Conservation (phyloP, 2,797 vertebrate species). For the Myiotriccus ornatus region DNA sequence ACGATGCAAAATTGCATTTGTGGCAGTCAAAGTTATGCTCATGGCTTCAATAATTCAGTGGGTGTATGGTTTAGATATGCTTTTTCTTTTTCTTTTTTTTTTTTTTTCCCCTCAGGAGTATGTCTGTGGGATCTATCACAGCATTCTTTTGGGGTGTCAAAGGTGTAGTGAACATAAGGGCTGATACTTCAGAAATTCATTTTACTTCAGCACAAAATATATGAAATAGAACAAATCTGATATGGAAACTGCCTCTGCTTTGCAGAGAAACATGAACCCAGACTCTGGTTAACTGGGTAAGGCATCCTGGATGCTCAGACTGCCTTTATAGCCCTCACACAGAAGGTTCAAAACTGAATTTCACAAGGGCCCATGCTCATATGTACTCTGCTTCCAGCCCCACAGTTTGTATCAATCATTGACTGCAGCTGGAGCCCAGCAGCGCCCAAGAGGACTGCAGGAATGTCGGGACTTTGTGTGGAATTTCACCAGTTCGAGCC, state of each 20-base stretch:
- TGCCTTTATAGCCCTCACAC: neutral
- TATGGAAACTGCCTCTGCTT: neutral
- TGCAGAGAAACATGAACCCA: neutral
- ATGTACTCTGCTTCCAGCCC: neutral
- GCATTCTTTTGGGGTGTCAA: neutral
- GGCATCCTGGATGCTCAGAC: neutral
- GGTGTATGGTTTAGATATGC: neutral
- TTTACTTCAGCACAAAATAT: neutral
- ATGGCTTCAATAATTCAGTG: neutral
- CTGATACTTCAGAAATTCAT: neutral
- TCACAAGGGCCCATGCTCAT: neutral
- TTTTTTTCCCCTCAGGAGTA: neutral
- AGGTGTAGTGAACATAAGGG: accelerated
- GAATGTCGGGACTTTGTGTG: constrained; percentile 6
- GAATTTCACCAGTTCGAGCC: constrained; percentile 10
- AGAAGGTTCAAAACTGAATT: constrained; percentile 24
- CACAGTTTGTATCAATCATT: constrained; percentile 30
- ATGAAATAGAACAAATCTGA: neutral
- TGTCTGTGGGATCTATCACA: neutral
- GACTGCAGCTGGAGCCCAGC: constrained; percentile 15
- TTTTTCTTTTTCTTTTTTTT: neutral
- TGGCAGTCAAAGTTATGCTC: neutral
- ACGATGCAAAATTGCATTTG: neutral
- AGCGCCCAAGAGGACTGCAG: neutral
- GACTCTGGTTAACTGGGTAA: neutral